Evolutionary conservation across 1,140 invertebrate species (phyloP).

Genomic region (Anadara kagoshimensis): DNA sequence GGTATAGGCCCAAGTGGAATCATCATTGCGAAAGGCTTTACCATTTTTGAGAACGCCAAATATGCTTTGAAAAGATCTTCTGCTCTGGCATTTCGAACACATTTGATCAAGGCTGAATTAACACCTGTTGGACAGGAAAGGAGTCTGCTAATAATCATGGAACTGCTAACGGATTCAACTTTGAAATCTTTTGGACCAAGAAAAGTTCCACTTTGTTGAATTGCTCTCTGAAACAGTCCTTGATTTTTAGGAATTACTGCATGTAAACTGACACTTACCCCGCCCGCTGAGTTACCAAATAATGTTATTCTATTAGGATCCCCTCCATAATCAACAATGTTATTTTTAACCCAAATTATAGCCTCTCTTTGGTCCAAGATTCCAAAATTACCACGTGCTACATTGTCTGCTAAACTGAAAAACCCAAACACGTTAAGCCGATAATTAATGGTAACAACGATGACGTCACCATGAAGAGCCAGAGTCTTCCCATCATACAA

Average conservation of each 20-base stretch:
- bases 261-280: conserved; percentile 91
- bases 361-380: conserved; percentile 90
- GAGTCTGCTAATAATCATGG: conserved; percentile 1
- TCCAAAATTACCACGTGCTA: conserved; percentile 65
- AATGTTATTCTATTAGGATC: conserved; percentile 94
- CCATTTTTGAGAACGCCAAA: neutral
- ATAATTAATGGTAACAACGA: conserved; percentile 84
- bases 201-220: conserved; percentile 41
- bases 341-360: conserved; percentile 82
- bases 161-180: conserved; percentile 30
- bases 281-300: conserved; percentile 95
- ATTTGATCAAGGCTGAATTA: neutral
- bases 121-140: neutral
- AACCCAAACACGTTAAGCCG: conserved; percentile 92
- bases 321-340: conserved; percentile 92
- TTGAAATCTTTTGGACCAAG: conserved; percentile 30
- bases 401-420: conserved; percentile 71
- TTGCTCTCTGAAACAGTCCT: conserved; percentile 44
- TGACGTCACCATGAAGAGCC: conserved; percentile 84
- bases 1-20: conserved; percentile 34
- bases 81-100: neutral
- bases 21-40: neutral
- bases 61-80: neutral
- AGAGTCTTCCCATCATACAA: conserved; percentile 88
- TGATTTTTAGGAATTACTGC: conserved; percentile 16